Percentiles rank a stretch among this genome's conserved stretches.
These are phyloP conservation scores for Ochropleura plecta DNA, from an alignment of 2,888 invertebrate species.

Conservation along the genomic window DNA sequence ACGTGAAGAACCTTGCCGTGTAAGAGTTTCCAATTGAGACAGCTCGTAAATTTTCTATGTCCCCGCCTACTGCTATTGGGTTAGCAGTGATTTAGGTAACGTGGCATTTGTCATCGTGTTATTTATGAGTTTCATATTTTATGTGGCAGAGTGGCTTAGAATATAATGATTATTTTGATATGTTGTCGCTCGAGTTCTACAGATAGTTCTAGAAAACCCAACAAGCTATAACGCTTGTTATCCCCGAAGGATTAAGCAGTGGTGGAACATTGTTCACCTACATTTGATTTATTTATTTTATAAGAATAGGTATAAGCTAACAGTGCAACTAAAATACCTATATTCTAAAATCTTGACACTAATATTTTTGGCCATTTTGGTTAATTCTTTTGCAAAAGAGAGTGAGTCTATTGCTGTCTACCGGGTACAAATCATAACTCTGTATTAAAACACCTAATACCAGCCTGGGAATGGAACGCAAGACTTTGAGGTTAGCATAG, in stretches of 20 bases:
- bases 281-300: no score
- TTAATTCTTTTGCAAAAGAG: neutral
- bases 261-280: neutral
- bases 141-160: neutral
- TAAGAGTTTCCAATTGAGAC: conserved; percentile 34
- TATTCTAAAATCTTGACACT: no score
- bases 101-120: conserved; percentile 21
- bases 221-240: neutral
- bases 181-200: neutral
- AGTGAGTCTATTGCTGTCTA: neutral
- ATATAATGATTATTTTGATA: neutral
- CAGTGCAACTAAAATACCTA: no score
- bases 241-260: neutral
- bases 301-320: no score
- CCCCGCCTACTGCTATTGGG: conserved; percentile 1
- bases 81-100: conserved; percentile 35
- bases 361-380: neutral
- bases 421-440: neutral
- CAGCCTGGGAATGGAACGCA: neutral
- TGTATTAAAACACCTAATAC: neutral
- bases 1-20: conserved; percentile 38
- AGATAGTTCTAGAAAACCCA: neutral
- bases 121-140: conserved; percentile 2
- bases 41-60: conserved; percentile 46
- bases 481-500: neutral